phyloP scores from a whole-genome alignment of 2,797 vertebrate species.

The Myotis daubentonii region DNA sequence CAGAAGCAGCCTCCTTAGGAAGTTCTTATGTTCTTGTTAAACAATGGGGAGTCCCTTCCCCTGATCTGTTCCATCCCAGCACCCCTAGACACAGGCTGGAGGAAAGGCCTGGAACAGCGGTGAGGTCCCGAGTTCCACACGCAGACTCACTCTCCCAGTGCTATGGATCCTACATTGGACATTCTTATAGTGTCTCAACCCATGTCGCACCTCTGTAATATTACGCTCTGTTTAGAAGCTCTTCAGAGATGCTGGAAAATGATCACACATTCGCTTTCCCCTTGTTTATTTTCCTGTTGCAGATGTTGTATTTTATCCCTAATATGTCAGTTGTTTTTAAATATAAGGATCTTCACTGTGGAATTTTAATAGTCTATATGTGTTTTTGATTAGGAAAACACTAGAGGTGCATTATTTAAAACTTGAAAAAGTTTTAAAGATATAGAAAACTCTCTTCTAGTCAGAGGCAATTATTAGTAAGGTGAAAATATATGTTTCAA shows the following conservation, averaged over 20 bases:
- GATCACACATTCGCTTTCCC: background rate
- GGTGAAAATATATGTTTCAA: background rate
- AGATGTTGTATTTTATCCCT: background rate
- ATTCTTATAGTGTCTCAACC: background rate
- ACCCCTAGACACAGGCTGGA: background rate
- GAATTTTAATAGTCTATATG: background rate
- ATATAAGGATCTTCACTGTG: background rate
- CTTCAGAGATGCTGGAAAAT: constrained; percentile 1
- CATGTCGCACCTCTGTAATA: background rate
- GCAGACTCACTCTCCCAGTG: no score
- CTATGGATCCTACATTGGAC: background rate
- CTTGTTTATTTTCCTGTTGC: background rate
- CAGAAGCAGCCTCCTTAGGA: background rate
- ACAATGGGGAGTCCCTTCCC: background rate
- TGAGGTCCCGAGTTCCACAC: background rate
- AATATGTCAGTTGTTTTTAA: background rate
- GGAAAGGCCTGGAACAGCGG: accelerated
- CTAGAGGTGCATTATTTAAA: background rate
- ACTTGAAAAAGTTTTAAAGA: background rate
- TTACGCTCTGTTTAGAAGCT: background rate
- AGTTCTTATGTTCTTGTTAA: background rate
- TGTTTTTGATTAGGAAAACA: background rate
- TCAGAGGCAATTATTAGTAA: background rate
- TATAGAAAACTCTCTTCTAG: background rate
- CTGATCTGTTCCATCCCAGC: background rate